phyloP scores from a whole-genome alignment of 2,113 vertebrate species.

The Tricholaema leucomelas region DNA sequence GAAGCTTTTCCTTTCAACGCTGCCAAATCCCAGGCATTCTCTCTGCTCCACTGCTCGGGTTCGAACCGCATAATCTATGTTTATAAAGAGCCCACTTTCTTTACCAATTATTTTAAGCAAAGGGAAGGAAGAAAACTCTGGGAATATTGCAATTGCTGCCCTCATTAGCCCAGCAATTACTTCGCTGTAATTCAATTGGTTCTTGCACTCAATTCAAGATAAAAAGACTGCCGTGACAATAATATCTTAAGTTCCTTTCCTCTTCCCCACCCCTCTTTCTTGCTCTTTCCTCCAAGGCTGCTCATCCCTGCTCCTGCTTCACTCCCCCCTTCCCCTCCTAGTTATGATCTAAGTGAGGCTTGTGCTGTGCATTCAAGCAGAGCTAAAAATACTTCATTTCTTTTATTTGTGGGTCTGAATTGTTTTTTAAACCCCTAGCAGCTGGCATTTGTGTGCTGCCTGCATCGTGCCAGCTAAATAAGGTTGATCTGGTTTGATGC shows the following conservation, averaged over 20 bases:
- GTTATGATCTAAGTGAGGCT: background rate
- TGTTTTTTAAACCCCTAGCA: background rate
- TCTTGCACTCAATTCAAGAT: background rate
- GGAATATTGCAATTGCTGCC: background rate
- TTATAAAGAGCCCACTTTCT: constrained; percentile 43
- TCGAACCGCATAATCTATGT: background rate
- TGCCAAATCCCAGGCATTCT: background rate
- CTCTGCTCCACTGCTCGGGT: background rate
- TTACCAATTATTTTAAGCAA: constrained; percentile 43
- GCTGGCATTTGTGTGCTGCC: background rate
- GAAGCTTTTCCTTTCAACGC: background rate
- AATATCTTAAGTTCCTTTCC: background rate
- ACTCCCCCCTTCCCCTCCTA: background rate
- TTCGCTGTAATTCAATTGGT: constrained; percentile 32
- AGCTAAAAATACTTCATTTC: constrained; percentile 15
- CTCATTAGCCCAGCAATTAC: constrained; percentile 11
- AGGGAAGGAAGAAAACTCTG: constrained; percentile 17
- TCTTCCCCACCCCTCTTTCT: background rate
- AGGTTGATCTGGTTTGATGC: background rate
- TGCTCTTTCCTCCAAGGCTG: background rate
- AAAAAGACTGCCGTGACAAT: background rate
- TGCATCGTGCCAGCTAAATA: background rate
- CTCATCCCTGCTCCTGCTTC: background rate
- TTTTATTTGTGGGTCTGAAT: background rate
- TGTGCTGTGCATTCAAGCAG: background rate